Evolutionary conservation across 2,113 vertebrate species (phyloP).

Genomic region (Tapirus terrestris): DNA sequence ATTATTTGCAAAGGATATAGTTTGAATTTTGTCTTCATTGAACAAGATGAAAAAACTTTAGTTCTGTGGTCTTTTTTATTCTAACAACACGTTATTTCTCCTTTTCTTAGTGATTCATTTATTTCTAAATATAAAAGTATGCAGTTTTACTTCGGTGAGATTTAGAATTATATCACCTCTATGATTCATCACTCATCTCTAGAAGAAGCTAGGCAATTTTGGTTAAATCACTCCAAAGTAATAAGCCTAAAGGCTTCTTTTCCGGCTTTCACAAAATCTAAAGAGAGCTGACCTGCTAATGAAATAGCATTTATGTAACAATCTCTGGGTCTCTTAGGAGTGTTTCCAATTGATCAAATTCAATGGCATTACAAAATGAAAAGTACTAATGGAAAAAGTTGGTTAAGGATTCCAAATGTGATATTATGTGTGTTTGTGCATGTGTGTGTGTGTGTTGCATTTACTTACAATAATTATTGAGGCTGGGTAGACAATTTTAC

Average conservation of each 20-base stretch:
- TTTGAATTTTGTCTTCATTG: conserved; percentile 18
- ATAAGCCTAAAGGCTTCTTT: conserved; percentile 55
- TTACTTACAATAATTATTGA: not conserved
- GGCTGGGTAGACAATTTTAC: not conserved
- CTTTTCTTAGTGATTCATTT: conserved; percentile 61
- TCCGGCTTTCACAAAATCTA: conserved; percentile 59
- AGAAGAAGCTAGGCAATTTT: conserved; percentile 53
- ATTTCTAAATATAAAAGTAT: conserved; percentile 71
- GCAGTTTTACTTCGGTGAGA: conserved; percentile 48
- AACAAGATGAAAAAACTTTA: not conserved
- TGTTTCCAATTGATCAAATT: conserved; percentile 43
- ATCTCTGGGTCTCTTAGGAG: not conserved
- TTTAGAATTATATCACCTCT: conserved; percentile 51
- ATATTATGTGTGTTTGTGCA: not conserved
- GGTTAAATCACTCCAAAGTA: conserved; percentile 63
- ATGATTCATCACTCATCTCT: conserved; percentile 56
- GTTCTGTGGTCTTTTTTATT: not conserved
- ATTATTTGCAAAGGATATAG: not conserved
- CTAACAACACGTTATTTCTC: not conserved
- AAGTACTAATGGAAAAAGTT: not conserved
- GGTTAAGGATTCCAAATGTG: not conserved
- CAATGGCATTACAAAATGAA: not conserved
- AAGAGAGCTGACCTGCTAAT: conserved; percentile 50
- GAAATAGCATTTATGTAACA: conserved; percentile 63
- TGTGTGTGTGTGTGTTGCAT: not conserved